A percentile compares a stretch with the other conserved stretches of the same genome.
These are phyloP conservation scores for Ecdyonurus torrentis DNA, from an alignment of 2,888 invertebrate species.

Conservation along the genomic window DNA sequence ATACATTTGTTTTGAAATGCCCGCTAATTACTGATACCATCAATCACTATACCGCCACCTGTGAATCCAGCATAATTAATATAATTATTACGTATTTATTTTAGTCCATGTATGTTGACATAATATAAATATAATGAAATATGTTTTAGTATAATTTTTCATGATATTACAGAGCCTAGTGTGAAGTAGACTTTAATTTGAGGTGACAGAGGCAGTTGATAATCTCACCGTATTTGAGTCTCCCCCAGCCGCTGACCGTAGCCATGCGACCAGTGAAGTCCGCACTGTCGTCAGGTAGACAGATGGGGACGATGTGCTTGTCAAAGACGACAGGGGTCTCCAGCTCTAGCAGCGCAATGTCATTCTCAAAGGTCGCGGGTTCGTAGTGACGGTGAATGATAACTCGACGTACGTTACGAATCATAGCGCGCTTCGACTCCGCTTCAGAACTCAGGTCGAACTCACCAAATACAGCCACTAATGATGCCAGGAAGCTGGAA, in stretches of 20 bases:
- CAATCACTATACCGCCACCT: too few species aligned
- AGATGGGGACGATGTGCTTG: slow-evolving; percentile 81
- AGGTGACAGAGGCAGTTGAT: too few species aligned
- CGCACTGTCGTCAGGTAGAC: slow-evolving; percentile 52
- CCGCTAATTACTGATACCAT: too few species aligned
- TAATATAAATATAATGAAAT: too few species aligned
- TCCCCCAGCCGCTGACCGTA: slow-evolving; percentile 84
- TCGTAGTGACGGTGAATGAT: slow-evolving; percentile 81
- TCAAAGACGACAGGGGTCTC: slow-evolving; percentile 70
- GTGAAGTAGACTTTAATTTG: too few species aligned
- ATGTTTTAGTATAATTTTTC: too few species aligned
- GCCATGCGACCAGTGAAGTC: slow-evolving; percentile 77
- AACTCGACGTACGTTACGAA: slow-evolving; percentile 69
- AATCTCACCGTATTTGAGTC: slow-evolving; percentile 60
- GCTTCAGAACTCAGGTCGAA: slow-evolving; percentile 75
- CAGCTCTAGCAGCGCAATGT: slow-evolving; percentile 70
- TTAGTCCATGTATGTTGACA: too few species aligned
- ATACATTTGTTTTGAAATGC: too few species aligned
- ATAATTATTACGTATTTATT: too few species aligned
- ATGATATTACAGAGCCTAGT: too few species aligned
- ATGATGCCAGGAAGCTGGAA: slow-evolving; percentile 63
- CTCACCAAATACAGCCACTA: slow-evolving; percentile 83
- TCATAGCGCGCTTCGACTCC: slow-evolving; percentile 57
- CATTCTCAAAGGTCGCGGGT: slow-evolving; percentile 82
- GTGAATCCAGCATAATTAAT: too few species aligned